phyloP scores from a whole-genome alignment of 1,140 invertebrate genomes.

The Magallana gigas region DNA sequence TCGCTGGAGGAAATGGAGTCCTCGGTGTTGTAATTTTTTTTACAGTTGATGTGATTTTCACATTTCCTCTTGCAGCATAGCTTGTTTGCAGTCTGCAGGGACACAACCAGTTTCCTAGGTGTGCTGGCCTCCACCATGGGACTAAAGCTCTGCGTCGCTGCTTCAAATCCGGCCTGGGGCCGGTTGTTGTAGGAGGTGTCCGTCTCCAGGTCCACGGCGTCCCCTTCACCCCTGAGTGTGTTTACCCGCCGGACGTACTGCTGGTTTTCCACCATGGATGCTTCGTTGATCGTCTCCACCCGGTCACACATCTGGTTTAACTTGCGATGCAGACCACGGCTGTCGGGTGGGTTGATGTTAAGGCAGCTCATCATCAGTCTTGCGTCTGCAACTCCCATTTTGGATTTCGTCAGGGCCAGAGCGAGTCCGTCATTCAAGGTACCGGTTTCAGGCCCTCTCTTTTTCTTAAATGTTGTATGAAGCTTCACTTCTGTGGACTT shows the following conservation, averaged over 20 bases:
- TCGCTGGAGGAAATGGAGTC: constrained; percentile 18
- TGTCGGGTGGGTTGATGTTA: neutral
- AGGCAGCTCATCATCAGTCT: neutral
- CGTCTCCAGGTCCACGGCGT: constrained; percentile 6
- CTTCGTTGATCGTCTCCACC: constrained; percentile 14
- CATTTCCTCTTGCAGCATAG: neutral
- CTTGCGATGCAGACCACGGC: neutral
- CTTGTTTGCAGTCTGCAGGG: neutral
- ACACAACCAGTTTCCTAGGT: neutral
- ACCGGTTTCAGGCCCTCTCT: constrained; percentile 1
- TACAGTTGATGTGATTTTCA: neutral
- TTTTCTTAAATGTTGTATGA: neutral
- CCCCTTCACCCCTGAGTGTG: neutral
- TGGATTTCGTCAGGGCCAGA: neutral
- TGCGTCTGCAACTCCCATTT: neutral
- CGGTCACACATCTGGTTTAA: too few species aligned
- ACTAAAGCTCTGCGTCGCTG: neutral
- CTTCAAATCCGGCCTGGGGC: neutral
- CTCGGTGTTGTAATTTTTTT: neutral
- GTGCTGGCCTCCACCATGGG: constrained; percentile 35
- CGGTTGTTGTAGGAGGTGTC: constrained; percentile 43
- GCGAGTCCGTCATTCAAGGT: neutral
- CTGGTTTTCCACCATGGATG: constrained; percentile 36
- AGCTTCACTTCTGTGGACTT: neutral
- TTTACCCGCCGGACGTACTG: neutral